Evolutionary conservation across 2,113 vertebrate genomes (phyloP).

Genomic region (Saimiri boliviensis): DNA sequence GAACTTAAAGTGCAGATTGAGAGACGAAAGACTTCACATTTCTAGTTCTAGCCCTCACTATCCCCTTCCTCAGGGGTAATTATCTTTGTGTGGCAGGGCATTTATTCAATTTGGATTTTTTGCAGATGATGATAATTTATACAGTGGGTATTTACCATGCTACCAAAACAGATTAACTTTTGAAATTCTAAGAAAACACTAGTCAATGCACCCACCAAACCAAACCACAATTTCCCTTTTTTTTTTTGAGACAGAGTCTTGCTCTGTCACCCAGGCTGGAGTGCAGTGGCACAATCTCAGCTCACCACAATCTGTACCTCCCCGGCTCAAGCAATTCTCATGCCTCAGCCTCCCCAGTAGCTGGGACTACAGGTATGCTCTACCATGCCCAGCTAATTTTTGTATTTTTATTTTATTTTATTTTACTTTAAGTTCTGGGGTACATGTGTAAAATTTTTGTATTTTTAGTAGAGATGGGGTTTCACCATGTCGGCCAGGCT

Average conservation of each 20-base stretch:
- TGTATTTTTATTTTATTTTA: not conserved
- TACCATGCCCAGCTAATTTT: no score
- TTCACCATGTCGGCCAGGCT: not conserved
- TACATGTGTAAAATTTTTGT: no score
- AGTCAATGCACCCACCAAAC: not conserved
- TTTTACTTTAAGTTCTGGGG: no score
- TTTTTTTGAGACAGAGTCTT: no score
- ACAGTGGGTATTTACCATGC: not conserved
- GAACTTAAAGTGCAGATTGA: not conserved
- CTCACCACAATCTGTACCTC: no score
- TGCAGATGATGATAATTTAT: not conserved
- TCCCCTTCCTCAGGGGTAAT: not conserved
- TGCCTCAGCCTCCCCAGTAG: no score
- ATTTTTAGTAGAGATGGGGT: not conserved
- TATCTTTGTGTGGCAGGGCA: not conserved
- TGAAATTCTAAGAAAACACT: not conserved
- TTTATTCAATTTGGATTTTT: not conserved
- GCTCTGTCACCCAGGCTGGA: no score
- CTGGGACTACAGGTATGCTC: no score
- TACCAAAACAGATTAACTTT: not conserved
- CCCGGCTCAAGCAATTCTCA: no score
- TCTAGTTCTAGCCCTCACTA: not conserved
- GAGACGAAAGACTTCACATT: not conserved
- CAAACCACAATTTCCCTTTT: constrained; percentile 19
- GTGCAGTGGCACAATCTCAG: no score